Evolutionary conservation across 2,888 invertebrate genomes (phyloP).

Genomic region (Allygus modestus): DNA sequence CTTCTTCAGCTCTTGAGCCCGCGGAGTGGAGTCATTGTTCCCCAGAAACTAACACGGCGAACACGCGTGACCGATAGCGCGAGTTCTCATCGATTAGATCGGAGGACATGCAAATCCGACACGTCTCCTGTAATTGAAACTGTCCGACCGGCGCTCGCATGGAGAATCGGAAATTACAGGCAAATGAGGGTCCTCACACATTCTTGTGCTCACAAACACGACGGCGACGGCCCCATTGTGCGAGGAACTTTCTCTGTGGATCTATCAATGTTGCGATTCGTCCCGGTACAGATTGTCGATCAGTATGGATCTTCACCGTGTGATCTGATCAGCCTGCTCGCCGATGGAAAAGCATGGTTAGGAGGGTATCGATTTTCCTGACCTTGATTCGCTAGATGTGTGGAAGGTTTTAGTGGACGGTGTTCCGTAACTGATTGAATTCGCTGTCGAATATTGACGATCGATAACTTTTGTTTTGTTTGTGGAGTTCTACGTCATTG

Average conservation of each 20-base stretch:
- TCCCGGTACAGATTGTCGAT: background rate
- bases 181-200: slow-evolving; percentile 61
- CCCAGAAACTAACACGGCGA: slow-evolving; percentile 16
- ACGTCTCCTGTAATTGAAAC: slow-evolving; percentile 56
- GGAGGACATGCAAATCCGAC: slow-evolving; percentile 57
- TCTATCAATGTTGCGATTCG: slow-evolving; percentile 11
- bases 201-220: slow-evolving; percentile 41
- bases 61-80: slow-evolving; percentile 49
- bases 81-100: slow-evolving; percentile 53
- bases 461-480: too few species aligned
- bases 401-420: too few species aligned
- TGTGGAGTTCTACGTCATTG: too few species aligned
- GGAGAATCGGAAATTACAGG: slow-evolving; percentile 62
- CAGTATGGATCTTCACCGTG: background rate
- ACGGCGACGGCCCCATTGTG: slow-evolving; percentile 9
- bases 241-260: slow-evolving; percentile 19
- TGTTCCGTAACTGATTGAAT: too few species aligned
- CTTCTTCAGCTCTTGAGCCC: background rate
- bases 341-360: too few species aligned
- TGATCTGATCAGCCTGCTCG: background rate
- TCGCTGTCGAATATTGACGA: too few species aligned
- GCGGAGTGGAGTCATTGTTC: slow-evolving; percentile 52
- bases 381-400: background rate
- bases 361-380: background rate
- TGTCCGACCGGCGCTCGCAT: slow-evolving; percentile 44